phyloP scores from a whole-genome alignment of 2,797 vertebrate species.

The Microtus obscurus region DNA sequence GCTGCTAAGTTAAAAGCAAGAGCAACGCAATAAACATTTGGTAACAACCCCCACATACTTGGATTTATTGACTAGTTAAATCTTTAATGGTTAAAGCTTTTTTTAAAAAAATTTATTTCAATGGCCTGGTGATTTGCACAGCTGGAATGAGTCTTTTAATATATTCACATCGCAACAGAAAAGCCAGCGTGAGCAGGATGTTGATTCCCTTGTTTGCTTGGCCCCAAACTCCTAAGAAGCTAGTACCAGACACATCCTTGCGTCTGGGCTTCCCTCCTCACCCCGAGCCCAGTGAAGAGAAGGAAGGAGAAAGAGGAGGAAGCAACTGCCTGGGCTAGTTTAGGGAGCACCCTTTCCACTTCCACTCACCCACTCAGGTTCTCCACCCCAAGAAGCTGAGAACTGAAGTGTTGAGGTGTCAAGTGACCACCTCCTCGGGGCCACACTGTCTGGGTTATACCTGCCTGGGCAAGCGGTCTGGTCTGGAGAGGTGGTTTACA shows the following conservation, averaged over 20 bases:
- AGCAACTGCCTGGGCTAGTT: rapidly evolving
- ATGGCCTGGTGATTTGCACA: constrained; percentile 83
- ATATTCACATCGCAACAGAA: constrained; percentile 81
- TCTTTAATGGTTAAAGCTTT: constrained; percentile 84
- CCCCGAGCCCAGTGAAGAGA: neutral
- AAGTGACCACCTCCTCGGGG: neutral
- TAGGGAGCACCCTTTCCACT: neutral
- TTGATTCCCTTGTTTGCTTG: constrained; percentile 72
- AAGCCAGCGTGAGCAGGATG: constrained; percentile 72
- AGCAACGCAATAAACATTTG: constrained; percentile 82
- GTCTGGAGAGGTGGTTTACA: neutral
- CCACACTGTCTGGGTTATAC: neutral
- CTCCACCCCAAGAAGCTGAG: neutral
- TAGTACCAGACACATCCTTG: neutral
- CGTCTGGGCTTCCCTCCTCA: neutral
- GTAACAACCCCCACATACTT: constrained; percentile 83
- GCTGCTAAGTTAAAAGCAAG: constrained; percentile 84
- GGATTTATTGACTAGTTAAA: constrained; percentile 88
- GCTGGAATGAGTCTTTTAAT: constrained; percentile 85
- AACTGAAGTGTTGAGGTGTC: neutral
- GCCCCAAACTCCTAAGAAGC: constrained; percentile 4
- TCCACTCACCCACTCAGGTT: neutral
- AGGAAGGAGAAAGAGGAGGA: neutral
- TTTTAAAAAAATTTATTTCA: constrained; percentile 81
- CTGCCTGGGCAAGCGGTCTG: neutral